Evolutionary conservation across 1,140 invertebrate species (phyloP).

Genomic region (Eciton burchellii): DNA sequence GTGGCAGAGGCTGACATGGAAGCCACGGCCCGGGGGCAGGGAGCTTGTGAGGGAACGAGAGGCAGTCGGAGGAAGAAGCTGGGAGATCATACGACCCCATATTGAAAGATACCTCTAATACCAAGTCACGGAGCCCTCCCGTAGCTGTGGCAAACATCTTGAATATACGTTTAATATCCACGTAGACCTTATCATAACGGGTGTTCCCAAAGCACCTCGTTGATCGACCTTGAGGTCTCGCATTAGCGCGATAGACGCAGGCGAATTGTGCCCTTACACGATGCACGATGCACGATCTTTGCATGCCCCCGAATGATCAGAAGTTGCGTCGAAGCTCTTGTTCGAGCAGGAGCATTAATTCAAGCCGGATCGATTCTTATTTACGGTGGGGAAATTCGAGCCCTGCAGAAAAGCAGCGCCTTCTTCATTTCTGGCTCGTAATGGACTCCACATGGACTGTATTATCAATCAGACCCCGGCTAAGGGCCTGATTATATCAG

Average conservation of each 20-base stretch:
- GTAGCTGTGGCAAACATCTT: constrained; percentile 63
- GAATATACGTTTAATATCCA: constrained; percentile 75
- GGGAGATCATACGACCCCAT: constrained; percentile 65
- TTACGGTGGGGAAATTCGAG: background rate
- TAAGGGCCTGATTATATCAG: constrained; percentile 30
- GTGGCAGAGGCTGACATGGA: constrained; percentile 49
- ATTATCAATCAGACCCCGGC: constrained; percentile 33
- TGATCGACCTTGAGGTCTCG: constrained; percentile 5
- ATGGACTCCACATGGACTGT: background rate
- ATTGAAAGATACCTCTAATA: constrained; percentile 75
- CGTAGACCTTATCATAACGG: constrained; percentile 65
- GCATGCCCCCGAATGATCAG: background rate
- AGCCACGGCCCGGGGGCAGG: background rate
- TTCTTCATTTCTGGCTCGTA: background rate
- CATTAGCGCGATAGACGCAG: background rate
- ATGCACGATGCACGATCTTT: constrained; percentile 12
- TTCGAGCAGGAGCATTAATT: constrained; percentile 20
- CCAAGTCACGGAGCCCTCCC: constrained; percentile 62
- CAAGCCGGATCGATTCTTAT: constrained; percentile 2
- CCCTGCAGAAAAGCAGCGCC: background rate
- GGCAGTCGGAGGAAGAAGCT: constrained; percentile 1
- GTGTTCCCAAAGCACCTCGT: constrained; percentile 16
- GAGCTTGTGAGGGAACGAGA: background rate
- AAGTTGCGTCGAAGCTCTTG: constrained; percentile 12
- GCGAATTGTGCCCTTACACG: background rate